These are phyloP conservation scores for Rhynchomys soricoides DNA, from an alignment of 2,113 vertebrate genomes.

Conservation along the genomic window DNA sequence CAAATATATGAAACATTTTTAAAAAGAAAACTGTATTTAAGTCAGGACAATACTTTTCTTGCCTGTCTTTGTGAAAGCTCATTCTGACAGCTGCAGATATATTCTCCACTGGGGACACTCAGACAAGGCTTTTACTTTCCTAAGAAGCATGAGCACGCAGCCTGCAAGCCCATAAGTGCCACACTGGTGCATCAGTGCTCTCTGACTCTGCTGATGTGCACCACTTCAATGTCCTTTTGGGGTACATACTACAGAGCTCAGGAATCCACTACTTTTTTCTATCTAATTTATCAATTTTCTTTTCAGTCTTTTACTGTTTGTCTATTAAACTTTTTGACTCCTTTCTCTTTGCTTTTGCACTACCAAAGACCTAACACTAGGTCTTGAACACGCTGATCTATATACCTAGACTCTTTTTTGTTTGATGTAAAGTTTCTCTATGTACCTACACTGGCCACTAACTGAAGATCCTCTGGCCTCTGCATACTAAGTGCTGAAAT, in stretches of 20 bases:
- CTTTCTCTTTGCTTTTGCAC: neutral
- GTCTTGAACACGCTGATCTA: neutral
- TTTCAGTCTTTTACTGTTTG: neutral
- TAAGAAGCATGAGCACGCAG: neutral
- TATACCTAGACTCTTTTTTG: neutral
- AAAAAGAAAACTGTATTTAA: neutral
- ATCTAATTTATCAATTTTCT: neutral
- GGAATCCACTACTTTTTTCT: neutral
- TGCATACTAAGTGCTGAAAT: neutral
- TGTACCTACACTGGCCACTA: neutral
- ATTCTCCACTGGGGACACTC: neutral
- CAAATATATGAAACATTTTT: neutral
- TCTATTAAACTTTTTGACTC: neutral
- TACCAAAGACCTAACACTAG: neutral
- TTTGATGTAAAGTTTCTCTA: neutral
- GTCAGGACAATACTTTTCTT: neutral
- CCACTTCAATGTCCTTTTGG: neutral
- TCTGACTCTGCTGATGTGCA: neutral
- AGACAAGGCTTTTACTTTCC: neutral
- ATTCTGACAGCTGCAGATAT: neutral
- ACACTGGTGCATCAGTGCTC: neutral
- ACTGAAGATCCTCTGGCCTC: neutral
- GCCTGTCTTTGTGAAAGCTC: neutral
- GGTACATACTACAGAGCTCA: neutral
- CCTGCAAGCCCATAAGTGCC: fast-evolving